phyloP scores from a whole-genome alignment of 2,888 invertebrate genomes.

The Nomada flava region DNA sequence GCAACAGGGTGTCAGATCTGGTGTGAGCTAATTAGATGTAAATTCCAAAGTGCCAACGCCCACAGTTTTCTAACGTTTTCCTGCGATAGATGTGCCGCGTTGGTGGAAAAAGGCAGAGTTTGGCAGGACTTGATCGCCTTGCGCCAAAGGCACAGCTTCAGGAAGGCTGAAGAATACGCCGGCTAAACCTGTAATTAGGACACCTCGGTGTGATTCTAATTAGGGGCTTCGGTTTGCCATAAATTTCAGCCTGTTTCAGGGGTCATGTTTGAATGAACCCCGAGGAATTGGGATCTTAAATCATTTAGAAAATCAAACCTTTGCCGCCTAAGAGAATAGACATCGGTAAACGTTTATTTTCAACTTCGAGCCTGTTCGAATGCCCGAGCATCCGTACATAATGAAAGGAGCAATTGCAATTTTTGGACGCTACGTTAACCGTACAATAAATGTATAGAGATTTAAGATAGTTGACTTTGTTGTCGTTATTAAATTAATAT shows the following conservation, averaged over 20 bases:
- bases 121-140: slow-evolving; percentile 59
- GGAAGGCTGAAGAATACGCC: slow-evolving; percentile 40
- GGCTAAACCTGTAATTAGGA: slow-evolving; percentile 79
- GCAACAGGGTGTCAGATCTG: slow-evolving; percentile 29
- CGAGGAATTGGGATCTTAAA: slow-evolving; percentile 54
- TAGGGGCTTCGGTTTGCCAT: slow-evolving; percentile 71
- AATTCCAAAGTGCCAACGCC: slow-evolving; percentile 50
- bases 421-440: too few relatives aligned
- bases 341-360: slow-evolving; percentile 17
- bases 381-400: too few relatives aligned
- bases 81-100: slow-evolving; percentile 60
- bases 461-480: too few relatives aligned
- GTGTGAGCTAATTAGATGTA: slow-evolving; percentile 60
- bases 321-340: slow-evolving; percentile 11
- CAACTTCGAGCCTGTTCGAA: neutral
- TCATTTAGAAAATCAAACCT: slow-evolving; percentile 64
- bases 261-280: slow-evolving; percentile 74
- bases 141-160: slow-evolving; percentile 46
- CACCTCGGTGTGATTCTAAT: slow-evolving; percentile 82
- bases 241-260: slow-evolving; percentile 73
- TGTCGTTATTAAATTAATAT: too few relatives aligned
- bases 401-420: too few relatives aligned
- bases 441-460: too few relatives aligned
- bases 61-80: slow-evolving; percentile 51
- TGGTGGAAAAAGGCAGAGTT: slow-evolving; percentile 53